Evolutionary conservation across 2,888 invertebrate genomes (phyloP).

Genomic region (Pachliopta kotzebuea): DNA sequence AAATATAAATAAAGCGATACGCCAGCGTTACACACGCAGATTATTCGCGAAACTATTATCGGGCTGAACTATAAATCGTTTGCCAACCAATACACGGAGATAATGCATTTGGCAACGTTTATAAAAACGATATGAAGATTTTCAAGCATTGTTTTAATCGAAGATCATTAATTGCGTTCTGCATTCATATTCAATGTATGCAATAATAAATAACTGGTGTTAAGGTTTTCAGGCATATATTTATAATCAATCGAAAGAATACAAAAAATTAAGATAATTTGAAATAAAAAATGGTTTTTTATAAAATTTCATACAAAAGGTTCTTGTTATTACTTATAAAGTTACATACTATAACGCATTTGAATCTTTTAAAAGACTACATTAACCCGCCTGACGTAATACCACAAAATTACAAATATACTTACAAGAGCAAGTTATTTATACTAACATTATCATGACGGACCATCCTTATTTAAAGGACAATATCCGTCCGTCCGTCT

Average conservation of each 20-base stretch:
- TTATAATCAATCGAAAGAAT: no score
- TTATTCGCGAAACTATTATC: constrained; percentile 27
- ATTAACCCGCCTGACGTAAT: background rate
- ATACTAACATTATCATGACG: background rate
- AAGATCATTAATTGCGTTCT: constrained; percentile 8
- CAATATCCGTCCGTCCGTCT: no score
- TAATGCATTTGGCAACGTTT: constrained; percentile 30
- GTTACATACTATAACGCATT: background rate
- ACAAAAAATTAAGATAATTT: no score
- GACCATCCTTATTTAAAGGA: no score
- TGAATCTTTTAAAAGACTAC: background rate
- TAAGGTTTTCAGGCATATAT: background rate
- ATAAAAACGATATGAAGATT: constrained; percentile 7
- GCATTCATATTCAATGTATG: background rate
- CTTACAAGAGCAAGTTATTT: background rate
- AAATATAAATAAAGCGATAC: constrained; percentile 5
- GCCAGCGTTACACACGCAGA: constrained; percentile 23
- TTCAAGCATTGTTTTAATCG: constrained; percentile 10
- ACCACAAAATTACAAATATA: background rate
- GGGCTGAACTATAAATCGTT: constrained; percentile 24
- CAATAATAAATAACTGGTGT: background rate
- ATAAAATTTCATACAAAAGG: no score
- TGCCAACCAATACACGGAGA: constrained; percentile 27
- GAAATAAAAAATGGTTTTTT: no score
- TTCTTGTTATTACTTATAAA: background rate